Evolutionary conservation across 2,888 invertebrate species (phyloP).

Genomic region (Gryllus longicercus): DNA sequence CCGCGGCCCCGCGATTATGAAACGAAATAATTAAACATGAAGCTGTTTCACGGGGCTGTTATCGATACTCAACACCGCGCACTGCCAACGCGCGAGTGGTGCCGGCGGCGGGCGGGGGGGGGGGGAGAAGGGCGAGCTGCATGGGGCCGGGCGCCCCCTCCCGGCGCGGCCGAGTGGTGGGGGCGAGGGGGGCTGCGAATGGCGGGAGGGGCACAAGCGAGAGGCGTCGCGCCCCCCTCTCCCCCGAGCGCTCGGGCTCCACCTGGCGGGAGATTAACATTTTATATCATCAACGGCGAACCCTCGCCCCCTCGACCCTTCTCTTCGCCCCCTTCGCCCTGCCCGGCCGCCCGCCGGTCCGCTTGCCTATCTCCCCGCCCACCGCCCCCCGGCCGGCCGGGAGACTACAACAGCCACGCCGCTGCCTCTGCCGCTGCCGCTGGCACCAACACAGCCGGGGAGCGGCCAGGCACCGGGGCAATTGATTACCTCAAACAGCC

Average conservation of each 20-base stretch:
- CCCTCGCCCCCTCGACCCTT: neutral
- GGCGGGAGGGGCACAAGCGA: neutral
- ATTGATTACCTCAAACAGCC: conserved; percentile 17
- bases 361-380: too few species aligned
- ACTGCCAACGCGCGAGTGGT: neutral
- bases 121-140: neutral
- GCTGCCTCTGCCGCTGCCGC: conserved; percentile 2
- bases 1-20: neutral
- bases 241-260: neutral
- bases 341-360: too few species aligned
- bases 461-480: neutral
- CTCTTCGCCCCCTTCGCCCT: too few species aligned
- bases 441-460: neutral
- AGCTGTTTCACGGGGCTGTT: conserved; percentile 2
- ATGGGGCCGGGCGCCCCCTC: neutral
- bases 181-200: neutral
- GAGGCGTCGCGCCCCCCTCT: neutral
- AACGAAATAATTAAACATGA: conserved; percentile 2
- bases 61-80: conserved; percentile 17
- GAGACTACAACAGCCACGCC: neutral
- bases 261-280: conserved; percentile 4
- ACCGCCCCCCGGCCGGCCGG: too few species aligned
- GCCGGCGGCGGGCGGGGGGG: neutral
- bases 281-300: conserved; percentile 4
- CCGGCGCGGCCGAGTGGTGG: neutral